Conservation (phyloP, 1,140 invertebrate genomes). For the Homalodisca vitripennis region DNA sequence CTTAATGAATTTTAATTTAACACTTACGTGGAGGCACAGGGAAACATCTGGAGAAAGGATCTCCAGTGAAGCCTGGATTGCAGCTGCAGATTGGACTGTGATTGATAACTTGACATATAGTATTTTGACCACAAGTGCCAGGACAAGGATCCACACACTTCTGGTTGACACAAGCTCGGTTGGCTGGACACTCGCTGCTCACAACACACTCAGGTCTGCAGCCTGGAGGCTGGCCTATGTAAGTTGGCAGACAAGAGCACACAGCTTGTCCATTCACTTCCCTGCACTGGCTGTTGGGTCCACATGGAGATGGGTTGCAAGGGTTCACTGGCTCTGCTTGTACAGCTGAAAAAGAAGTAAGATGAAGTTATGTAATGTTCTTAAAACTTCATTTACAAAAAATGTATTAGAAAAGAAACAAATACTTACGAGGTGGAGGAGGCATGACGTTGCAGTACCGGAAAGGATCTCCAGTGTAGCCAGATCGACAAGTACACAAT, state of each 20-base stretch:
- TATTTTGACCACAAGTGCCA: slow-evolving; percentile 55
- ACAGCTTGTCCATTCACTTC: slow-evolving; percentile 51
- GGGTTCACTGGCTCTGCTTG: slow-evolving; percentile 45
- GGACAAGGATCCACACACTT: slow-evolving; percentile 55
- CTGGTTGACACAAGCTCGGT: slow-evolving; percentile 53
- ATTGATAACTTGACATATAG: slow-evolving; percentile 56
- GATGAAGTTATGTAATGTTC: background rate
- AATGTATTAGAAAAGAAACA: too few relatives aligned
- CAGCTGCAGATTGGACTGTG: slow-evolving; percentile 57
- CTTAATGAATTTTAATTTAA: too few relatives aligned
- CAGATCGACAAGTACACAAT: slow-evolving; percentile 63
- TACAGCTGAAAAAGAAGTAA: slow-evolving; percentile 29
- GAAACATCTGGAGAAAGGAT: slow-evolving; percentile 57
- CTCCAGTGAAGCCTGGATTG: slow-evolving; percentile 54
- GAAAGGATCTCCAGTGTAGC: slow-evolving; percentile 73
- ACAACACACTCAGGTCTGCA: slow-evolving; percentile 54
- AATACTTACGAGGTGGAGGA: slow-evolving; percentile 36
- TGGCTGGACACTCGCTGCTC: slow-evolving; percentile 52
- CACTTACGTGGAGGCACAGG: slow-evolving; percentile 47
- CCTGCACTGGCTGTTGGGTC: slow-evolving; percentile 58
- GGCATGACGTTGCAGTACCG: slow-evolving; percentile 57
- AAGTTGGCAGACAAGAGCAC: slow-evolving; percentile 52
- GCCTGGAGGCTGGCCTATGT: slow-evolving; percentile 50
- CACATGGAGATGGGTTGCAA: slow-evolving; percentile 69
- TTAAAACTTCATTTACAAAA: background rate